Conservation (phyloP, 2,797 vertebrate species). For the Lepus oiostolus region DNA sequence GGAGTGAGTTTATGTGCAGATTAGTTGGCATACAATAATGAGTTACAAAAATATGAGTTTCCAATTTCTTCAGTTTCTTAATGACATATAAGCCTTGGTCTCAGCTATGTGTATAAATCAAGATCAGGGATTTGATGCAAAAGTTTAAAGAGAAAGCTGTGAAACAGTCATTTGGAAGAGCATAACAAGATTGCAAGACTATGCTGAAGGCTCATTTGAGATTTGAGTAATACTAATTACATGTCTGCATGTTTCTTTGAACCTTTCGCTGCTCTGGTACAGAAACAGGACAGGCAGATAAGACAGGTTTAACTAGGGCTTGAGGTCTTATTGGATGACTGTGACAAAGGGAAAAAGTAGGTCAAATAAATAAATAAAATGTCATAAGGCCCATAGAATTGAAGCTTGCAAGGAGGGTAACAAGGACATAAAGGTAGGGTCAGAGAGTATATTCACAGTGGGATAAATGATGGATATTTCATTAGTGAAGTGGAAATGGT, state of each 20-base stretch:
- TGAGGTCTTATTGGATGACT: neutral
- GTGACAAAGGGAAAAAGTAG: neutral
- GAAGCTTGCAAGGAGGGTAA: neutral
- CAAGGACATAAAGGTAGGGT: neutral
- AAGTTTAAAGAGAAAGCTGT: neutral
- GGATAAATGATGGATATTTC: neutral
- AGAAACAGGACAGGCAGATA: neutral
- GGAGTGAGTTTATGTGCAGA: neutral
- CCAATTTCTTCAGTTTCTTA: neutral
- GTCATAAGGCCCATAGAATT: neutral
- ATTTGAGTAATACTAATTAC: neutral
- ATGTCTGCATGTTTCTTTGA: neutral
- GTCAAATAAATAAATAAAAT: neutral
- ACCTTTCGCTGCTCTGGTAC: neutral
- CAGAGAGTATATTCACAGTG: neutral
- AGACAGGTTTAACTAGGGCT: neutral
- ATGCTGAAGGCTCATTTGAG: neutral
- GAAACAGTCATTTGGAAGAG: neutral
- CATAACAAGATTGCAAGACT: neutral
- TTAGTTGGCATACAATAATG: neutral
- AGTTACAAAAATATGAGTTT: neutral
- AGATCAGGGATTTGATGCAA: neutral
- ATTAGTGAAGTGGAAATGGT: neutral
- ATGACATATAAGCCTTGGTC: neutral
- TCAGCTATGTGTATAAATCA: neutral